These are phyloP conservation scores for Drosophila elegans DNA, from an alignment of 1,140 invertebrate genomes.

Conservation along the genomic window DNA sequence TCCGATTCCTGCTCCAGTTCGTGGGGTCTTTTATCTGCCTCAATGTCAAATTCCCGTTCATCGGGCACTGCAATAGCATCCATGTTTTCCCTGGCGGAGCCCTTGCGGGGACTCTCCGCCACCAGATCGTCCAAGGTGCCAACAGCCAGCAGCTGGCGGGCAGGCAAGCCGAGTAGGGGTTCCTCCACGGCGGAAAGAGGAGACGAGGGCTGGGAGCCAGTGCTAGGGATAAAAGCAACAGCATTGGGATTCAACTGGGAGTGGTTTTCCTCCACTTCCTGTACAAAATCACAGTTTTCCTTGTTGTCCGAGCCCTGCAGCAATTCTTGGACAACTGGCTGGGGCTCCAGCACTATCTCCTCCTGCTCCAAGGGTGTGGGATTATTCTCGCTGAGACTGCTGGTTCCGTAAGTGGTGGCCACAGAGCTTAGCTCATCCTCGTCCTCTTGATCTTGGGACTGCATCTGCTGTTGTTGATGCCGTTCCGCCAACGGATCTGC, in stretches of 20 bases:
- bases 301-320: conserved; percentile 58
- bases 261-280: conserved; percentile 45
- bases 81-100: conserved; percentile 60
- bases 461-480: conserved; percentile 36
- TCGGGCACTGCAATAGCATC: conserved; percentile 70
- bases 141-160: conserved; percentile 53
- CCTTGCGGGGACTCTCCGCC: conserved; percentile 78
- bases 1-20: conserved; percentile 69
- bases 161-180: conserved; percentile 18
- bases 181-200: conserved; percentile 40
- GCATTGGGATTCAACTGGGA: conserved; percentile 77
- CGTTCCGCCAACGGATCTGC: conserved; percentile 9
- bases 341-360: conserved; percentile 22
- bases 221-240: conserved; percentile 71
- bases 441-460: conserved; percentile 49
- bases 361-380: conserved; percentile 36
- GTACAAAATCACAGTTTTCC: conserved; percentile 56
- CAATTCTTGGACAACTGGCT: conserved; percentile 22
- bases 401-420: conserved; percentile 77
- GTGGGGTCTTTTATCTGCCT: conserved; percentile 71
- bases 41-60: conserved; percentile 68
- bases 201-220: conserved; percentile 70
- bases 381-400: conserved; percentile 72
- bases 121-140: conserved; percentile 67
- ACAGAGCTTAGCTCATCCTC: conserved; percentile 80